A percentile compares a stretch with the other conserved stretches of the same genome.
Conservation (phyloP, 2,888 invertebrate species). For the Pseudoips prasinana region DNA sequence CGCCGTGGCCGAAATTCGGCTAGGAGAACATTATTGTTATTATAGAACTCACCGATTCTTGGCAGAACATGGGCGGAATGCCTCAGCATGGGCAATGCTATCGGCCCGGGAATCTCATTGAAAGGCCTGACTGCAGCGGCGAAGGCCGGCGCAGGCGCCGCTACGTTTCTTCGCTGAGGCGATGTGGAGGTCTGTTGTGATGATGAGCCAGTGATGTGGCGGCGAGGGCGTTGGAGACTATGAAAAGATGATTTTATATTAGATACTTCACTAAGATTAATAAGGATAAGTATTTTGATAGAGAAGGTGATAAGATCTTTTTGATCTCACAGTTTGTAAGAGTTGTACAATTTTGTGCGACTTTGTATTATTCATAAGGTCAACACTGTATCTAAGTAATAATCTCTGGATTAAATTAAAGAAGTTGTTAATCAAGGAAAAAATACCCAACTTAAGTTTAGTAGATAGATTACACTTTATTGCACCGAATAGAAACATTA, state of each 20-base stretch:
- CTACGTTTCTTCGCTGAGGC: constrained; percentile 53
- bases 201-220: constrained; percentile 51
- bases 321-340: background rate
- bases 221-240: constrained; percentile 56
- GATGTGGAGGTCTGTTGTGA: constrained; percentile 60
- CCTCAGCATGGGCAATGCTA: constrained; percentile 67
- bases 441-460: too few relatives aligned
- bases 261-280: background rate
- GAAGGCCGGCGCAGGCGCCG: constrained; percentile 36
- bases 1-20: too few relatives aligned
- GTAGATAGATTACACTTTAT: too few relatives aligned
- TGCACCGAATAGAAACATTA: too few relatives aligned
- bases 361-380: too few relatives aligned
- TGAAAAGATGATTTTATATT: background rate
- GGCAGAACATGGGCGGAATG: constrained; percentile 71
- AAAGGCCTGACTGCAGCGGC: constrained; percentile 45
- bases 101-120: constrained; percentile 67
- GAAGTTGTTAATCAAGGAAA: too few relatives aligned
- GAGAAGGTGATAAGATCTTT: background rate
- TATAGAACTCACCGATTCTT: constrained; percentile 68
- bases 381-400: too few relatives aligned
- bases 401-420: too few relatives aligned
- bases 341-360: too few relatives aligned
- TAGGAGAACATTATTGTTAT: too few relatives aligned
- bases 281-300: background rate